A percentile compares a stretch with the other conserved stretches of the same genome.
Conservation (phyloP, 2,888 invertebrate species). For the Dynastes maya region DNA sequence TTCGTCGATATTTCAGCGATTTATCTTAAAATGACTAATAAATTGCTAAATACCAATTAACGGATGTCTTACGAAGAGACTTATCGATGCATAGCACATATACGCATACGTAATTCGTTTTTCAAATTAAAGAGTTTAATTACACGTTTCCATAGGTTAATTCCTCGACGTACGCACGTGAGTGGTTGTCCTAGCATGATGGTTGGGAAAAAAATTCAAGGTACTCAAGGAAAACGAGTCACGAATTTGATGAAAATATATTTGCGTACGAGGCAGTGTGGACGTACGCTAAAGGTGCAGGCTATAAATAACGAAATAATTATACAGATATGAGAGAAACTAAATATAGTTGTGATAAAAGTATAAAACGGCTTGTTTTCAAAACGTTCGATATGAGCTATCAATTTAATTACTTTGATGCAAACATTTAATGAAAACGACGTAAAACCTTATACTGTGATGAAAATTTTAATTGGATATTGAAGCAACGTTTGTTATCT, state of each 20-base stretch:
- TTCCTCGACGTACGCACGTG: neutral
- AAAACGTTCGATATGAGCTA: too few species aligned
- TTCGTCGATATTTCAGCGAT: too few species aligned
- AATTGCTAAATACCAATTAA: constrained; percentile 4
- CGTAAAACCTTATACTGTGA: too few species aligned
- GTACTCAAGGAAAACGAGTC: constrained; percentile 1
- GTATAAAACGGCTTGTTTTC: too few species aligned
- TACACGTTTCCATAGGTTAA: neutral
- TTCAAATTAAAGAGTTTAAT: neutral
- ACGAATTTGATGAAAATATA: constrained; percentile 9
- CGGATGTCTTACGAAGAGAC: constrained; percentile 5
- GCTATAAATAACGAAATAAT: constrained; percentile 9
- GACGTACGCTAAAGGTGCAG: neutral
- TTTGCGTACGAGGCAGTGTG: neutral
- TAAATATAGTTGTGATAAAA: neutral
- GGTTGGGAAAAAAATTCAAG: neutral
- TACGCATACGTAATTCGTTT: constrained; percentile 1
- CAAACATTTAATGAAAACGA: too few species aligned
- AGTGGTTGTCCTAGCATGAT: neutral
- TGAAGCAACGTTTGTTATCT: too few species aligned
- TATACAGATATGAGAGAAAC: neutral
- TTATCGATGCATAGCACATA: neutral
- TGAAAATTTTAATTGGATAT: too few species aligned
- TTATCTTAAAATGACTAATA: neutral
- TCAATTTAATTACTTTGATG: too few species aligned